phyloP scores from a whole-genome alignment of 2,888 invertebrate species.

The Malthinus seriepunctatus region DNA sequence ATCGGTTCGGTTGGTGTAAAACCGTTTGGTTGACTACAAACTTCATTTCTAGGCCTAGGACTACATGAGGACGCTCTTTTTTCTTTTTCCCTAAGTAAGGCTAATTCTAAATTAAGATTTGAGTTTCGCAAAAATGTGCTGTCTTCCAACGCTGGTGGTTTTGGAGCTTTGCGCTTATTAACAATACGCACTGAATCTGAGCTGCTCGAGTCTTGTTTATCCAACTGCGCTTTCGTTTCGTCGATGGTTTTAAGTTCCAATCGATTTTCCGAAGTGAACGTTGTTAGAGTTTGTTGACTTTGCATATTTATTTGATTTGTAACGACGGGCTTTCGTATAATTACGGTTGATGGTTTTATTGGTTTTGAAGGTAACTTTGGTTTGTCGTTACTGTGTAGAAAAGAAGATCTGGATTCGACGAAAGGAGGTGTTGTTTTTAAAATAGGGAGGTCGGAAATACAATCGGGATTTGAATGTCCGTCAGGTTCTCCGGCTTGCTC shows the following conservation, averaged over 20 bases:
- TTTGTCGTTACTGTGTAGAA: slow-evolving; percentile 71
- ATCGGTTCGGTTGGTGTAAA: slow-evolving; percentile 56
- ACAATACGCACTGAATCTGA: slow-evolving; percentile 52
- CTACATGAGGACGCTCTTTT: slow-evolving; percentile 69
- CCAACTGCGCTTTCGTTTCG: slow-evolving; percentile 52
- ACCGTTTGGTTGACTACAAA: slow-evolving; percentile 48
- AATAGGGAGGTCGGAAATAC: slow-evolving; percentile 68
- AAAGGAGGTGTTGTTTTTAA: slow-evolving; percentile 69
- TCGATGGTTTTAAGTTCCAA: slow-evolving; percentile 22
- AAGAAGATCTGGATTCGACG: slow-evolving; percentile 64
- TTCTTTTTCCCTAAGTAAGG: slow-evolving; percentile 68
- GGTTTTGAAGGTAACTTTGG: slow-evolving; percentile 69
- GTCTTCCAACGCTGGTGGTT: slow-evolving; percentile 68
- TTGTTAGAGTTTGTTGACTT: slow-evolving; percentile 39
- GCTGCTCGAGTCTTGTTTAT: slow-evolving; percentile 62
- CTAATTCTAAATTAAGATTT: slow-evolving; percentile 62
- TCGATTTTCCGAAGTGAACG: slow-evolving; percentile 36
- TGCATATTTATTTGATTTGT: slow-evolving; percentile 27
- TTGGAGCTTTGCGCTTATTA: slow-evolving; percentile 77
- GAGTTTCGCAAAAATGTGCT: slow-evolving; percentile 59
- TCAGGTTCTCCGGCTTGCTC: slow-evolving; percentile 85
- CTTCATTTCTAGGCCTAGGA: slow-evolving; percentile 61
- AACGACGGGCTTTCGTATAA: slow-evolving; percentile 43
- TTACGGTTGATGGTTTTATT: slow-evolving; percentile 64
- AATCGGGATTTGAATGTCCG: slow-evolving; percentile 83